These are phyloP conservation scores for Aulostomus chinensis DNA, from an alignment of 2,797 vertebrate genomes.

Conservation along the genomic window DNA sequence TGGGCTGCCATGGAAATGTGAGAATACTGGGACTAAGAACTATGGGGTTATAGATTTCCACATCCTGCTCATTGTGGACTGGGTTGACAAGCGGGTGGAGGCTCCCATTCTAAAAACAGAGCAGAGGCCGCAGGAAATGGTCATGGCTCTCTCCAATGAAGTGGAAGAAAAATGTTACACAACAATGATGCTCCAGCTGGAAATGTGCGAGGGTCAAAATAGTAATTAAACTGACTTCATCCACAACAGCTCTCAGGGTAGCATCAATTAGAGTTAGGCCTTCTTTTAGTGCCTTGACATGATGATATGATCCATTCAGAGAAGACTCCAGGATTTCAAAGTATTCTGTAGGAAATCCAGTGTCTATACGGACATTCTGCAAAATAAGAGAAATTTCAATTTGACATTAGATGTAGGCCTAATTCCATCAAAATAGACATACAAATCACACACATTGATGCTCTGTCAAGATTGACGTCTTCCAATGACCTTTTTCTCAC, in stretches of 20 bases:
- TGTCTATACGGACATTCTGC: slow-evolving; percentile 89
- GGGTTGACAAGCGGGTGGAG: slow-evolving; percentile 82
- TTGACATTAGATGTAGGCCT: too few species aligned
- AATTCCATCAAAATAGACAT: too few species aligned
- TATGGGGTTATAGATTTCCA: slow-evolving; percentile 92
- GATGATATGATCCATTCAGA: slow-evolving; percentile 90
- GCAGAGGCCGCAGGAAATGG: slow-evolving; percentile 25
- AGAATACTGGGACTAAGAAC: slow-evolving; percentile 88
- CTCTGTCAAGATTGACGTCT: too few species aligned
- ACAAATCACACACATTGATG: too few species aligned
- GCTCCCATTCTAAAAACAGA: slow-evolving; percentile 82
- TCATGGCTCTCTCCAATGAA: not conserved
- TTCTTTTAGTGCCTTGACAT: slow-evolving; percentile 80
- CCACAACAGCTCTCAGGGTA: slow-evolving; percentile 85
- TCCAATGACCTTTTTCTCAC: slow-evolving; percentile 3
- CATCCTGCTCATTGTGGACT: slow-evolving; percentile 92
- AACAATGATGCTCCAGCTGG: slow-evolving; percentile 5
- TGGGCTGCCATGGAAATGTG: slow-evolving; percentile 96
- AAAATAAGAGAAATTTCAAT: slow-evolving; percentile 26
- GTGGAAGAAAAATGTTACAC: slow-evolving; percentile 1
- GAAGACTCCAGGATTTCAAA: slow-evolving; percentile 89
- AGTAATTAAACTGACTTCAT: slow-evolving; percentile 78
- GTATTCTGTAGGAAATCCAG: slow-evolving; percentile 81
- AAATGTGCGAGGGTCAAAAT: slow-evolving; percentile 7
- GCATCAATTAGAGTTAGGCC: slow-evolving; percentile 87